Conservation (phyloP, 2,113 vertebrate species). For the Riparia riparia region DNA sequence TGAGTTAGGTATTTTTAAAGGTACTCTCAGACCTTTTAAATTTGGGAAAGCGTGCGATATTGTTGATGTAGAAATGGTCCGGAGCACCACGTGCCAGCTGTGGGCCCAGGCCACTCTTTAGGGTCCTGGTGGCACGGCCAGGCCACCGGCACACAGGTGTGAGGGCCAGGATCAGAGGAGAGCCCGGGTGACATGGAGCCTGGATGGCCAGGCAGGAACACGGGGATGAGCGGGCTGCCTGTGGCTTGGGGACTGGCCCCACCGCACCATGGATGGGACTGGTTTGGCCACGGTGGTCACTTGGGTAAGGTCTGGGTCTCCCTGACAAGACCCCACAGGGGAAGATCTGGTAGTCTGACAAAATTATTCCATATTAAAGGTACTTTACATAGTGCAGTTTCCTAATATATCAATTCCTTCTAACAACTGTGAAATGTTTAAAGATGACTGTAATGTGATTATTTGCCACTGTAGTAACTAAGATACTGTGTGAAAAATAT, state of each 20-base stretch:
- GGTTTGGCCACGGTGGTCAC: accelerated
- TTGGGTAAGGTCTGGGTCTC: not conserved
- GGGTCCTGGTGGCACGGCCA: accelerated
- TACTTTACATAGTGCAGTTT: not conserved
- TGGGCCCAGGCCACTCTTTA: accelerated
- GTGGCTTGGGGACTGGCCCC: accelerated
- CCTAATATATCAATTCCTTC: not conserved
- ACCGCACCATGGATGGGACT: accelerated
- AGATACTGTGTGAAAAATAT: not conserved
- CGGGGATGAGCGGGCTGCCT: accelerated
- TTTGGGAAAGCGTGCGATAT: accelerated
- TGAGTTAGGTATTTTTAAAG: not conserved
- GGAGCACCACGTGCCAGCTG: not conserved
- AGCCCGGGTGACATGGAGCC: not conserved
- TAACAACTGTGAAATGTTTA: not conserved
- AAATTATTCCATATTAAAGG: not conserved
- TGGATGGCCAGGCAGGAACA: not conserved
- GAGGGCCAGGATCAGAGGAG: not conserved
- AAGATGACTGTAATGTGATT: not conserved
- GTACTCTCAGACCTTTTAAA: not conserved
- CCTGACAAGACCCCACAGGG: accelerated
- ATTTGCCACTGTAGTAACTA: not conserved
- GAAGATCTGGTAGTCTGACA: accelerated
- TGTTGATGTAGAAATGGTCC: not conserved
- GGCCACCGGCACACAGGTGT: not conserved